These are phyloP conservation scores for Gymnarchus niloticus DNA, from an alignment of 2,113 vertebrate species.

Conservation along the genomic window DNA sequence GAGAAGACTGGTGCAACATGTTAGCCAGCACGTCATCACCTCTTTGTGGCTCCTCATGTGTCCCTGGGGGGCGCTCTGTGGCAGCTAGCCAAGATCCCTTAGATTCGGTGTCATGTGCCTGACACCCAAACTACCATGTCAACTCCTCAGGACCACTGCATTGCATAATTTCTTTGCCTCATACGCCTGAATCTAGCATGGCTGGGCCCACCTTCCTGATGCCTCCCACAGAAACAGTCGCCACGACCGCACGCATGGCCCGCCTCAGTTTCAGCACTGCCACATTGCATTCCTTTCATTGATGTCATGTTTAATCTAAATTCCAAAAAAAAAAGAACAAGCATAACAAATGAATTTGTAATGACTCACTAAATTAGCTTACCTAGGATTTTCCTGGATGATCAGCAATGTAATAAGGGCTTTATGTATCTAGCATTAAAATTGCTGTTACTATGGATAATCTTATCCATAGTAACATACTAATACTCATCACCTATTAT, in stretches of 20 bases:
- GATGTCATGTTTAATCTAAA: not conserved
- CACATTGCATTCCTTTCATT: not conserved
- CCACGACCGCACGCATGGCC: not conserved
- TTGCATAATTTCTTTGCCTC: no score
- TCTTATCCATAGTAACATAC: no score
- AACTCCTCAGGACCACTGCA: no score
- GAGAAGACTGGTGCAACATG: not conserved
- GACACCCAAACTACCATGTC: not conserved
- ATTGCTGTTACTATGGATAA: not conserved
- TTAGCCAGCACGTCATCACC: not conserved
- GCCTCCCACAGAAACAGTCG: not conserved
- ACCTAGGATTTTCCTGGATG: not conserved
- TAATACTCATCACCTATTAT: not conserved
- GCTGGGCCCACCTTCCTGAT: no score
- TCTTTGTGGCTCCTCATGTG: not conserved
- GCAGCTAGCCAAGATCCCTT: not conserved
- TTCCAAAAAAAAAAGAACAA: not conserved
- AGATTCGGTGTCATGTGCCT: not conserved
- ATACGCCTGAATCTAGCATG: no score
- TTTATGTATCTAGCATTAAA: not conserved
- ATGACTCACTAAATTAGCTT: constrained; percentile 1
- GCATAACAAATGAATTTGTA: not conserved
- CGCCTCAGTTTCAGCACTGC: not conserved
- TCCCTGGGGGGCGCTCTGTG: not conserved
- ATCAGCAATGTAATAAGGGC: not conserved